Conservation (phyloP, 1,140 invertebrate genomes). For the Chionoecetes opilio region DNA sequence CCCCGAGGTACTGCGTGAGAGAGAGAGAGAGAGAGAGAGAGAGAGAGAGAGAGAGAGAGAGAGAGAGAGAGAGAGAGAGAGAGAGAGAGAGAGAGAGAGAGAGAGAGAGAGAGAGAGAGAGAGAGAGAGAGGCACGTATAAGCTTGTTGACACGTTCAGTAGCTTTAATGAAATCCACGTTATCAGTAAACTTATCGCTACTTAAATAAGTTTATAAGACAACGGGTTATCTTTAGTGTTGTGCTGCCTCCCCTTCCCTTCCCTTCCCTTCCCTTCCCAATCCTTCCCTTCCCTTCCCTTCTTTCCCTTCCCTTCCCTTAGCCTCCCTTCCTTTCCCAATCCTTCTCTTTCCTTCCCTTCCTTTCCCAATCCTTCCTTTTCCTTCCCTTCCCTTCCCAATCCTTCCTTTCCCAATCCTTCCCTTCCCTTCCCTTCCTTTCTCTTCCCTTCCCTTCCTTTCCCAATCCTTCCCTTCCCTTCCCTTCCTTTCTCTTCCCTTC, state of each 20-base stretch:
- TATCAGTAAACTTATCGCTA: too few relatives aligned
- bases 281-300: too few relatives aligned
- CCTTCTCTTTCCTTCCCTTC: neutral
- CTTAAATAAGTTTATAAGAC: too few relatives aligned
- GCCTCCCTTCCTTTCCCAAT: too few relatives aligned
- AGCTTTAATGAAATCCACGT: neutral
- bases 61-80: neutral
- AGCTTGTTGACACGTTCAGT: neutral
- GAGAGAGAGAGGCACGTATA: neutral
- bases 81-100: neutral
- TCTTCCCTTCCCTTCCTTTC: neutral
- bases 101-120: neutral
- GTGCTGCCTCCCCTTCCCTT: neutral
- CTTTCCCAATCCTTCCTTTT: neutral
- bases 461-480: neutral
- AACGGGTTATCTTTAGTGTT: too few relatives aligned
- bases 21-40: neutral
- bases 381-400: neutral
- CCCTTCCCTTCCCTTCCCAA: neutral
- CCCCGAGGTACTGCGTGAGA: too few relatives aligned
- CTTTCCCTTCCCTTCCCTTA: too few relatives aligned
- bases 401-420: too few relatives aligned
- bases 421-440: neutral
- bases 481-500: neutral
- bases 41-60: constrained; percentile 52